phyloP scores from a whole-genome alignment of 2,113 vertebrate genomes.

The Nerophis lumbriciformis region DNA sequence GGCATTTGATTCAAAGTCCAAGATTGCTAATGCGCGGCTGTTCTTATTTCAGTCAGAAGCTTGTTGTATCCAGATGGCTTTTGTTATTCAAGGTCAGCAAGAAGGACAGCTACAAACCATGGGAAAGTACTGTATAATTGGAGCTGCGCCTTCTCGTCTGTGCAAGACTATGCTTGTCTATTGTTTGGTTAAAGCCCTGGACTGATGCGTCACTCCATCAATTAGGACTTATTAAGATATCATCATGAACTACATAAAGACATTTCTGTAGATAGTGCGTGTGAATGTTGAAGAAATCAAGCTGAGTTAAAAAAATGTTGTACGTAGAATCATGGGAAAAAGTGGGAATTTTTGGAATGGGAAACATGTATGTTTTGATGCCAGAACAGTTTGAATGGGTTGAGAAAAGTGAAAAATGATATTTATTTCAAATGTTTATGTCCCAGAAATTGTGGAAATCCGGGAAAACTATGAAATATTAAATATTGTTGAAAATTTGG shows the following conservation, averaged over 20 bases:
- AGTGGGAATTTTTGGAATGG: too few relatives aligned
- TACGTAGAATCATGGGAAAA: too few relatives aligned
- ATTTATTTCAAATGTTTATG: too few relatives aligned
- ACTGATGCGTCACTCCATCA: conserved; percentile 26
- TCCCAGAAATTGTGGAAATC: too few relatives aligned
- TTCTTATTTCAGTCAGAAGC: conserved; percentile 11
- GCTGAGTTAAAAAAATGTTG: too few relatives aligned
- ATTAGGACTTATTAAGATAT: conserved; percentile 32
- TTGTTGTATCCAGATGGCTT: conserved; percentile 21
- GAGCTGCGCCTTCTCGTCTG: conserved; percentile 12
- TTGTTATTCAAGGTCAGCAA: conserved; percentile 25
- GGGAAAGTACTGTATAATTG: conserved; percentile 26
- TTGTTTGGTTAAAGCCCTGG: conserved; percentile 34
- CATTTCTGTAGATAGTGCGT: too few relatives aligned
- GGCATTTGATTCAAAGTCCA: conserved; percentile 6
- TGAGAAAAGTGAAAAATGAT: too few relatives aligned
- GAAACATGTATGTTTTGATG: too few relatives aligned
- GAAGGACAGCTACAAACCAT: conserved; percentile 18
- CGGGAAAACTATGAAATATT: too few relatives aligned
- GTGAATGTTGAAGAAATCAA: too few relatives aligned
- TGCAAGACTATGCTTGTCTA: conserved; percentile 19
- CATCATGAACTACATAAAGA: conserved; percentile 32
- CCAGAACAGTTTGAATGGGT: too few relatives aligned
- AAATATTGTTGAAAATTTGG: too few relatives aligned
- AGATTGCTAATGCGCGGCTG: not conserved